These are phyloP conservation scores for Anneissia japonica DNA, from an alignment of 35 echinoderm and acorn worm genomes.

Conservation along the genomic window DNA sequence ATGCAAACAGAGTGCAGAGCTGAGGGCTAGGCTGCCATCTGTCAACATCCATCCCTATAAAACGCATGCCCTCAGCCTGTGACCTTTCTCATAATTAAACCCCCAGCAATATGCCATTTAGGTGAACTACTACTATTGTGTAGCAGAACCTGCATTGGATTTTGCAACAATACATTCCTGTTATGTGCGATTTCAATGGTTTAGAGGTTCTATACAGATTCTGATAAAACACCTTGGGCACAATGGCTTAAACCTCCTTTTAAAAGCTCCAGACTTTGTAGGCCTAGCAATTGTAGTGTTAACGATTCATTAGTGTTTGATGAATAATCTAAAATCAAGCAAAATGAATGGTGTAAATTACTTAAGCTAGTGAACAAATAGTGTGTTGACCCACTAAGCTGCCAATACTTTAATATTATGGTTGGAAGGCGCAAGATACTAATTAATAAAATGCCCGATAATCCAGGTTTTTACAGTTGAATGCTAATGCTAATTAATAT, in stretches of 20 bases:
- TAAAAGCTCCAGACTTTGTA: background rate
- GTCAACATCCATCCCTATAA: background rate
- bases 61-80: background rate
- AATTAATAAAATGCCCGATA: background rate
- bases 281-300: background rate
- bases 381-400: background rate
- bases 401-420: too few species aligned
- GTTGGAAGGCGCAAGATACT: background rate
- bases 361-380: background rate
- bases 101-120: background rate
- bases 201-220: background rate
- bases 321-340: background rate
- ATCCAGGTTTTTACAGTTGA: too few species aligned
- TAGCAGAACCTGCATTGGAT: background rate
- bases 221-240: background rate
- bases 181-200: background rate
- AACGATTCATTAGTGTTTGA: background rate
- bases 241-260: background rate
- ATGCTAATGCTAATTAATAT: too few species aligned
- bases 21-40: background rate
- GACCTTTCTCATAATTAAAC: background rate
- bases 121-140: background rate
- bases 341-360: background rate
- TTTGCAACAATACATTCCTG: background rate
- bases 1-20: background rate